Conservation (phyloP, 2,888 invertebrate genomes). For the Dynastes tityus region DNA sequence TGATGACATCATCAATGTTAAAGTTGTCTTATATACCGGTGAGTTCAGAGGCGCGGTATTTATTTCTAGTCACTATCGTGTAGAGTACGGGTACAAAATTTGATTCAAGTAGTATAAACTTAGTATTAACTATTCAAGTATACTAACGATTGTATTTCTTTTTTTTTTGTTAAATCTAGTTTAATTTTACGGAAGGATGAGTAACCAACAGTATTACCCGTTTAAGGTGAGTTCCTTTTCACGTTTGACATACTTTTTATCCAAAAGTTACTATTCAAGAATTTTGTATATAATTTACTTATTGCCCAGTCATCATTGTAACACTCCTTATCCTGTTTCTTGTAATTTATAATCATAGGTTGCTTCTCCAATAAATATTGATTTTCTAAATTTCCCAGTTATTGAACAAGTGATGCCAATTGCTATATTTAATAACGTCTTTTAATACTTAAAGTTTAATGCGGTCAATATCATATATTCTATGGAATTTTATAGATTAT, state of each 20-base stretch:
- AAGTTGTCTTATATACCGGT: slow-evolving; percentile 42
- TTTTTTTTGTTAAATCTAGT: slow-evolving; percentile 39
- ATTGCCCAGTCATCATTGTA: not conserved
- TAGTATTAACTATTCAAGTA: not conserved
- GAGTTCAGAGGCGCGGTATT: slow-evolving; percentile 19
- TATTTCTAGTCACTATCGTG: slow-evolving; percentile 43
- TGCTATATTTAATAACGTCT: not conserved
- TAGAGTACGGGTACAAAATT: slow-evolving; percentile 21
- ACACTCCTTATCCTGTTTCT: not conserved
- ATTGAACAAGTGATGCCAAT: not conserved
- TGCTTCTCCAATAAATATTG: not conserved
- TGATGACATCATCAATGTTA: slow-evolving; percentile 39
- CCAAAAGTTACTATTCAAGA: slow-evolving; percentile 6
- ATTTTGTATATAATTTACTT: slow-evolving; percentile 17
- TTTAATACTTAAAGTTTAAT: too few relatives aligned
- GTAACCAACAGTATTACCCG: slow-evolving; percentile 84
- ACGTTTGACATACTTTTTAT: slow-evolving; percentile 40
- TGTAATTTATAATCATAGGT: not conserved
- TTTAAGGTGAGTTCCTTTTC: slow-evolving; percentile 80
- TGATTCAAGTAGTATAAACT: not conserved
- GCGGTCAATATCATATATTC: too few relatives aligned
- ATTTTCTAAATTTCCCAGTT: not conserved
- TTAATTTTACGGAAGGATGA: slow-evolving; percentile 52
- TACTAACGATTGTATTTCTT: slow-evolving; percentile 10
- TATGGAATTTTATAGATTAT: too few relatives aligned